phyloP scores from a whole-genome alignment of 2,888 invertebrate genomes.

The Xestoiulus laeticollis region DNA sequence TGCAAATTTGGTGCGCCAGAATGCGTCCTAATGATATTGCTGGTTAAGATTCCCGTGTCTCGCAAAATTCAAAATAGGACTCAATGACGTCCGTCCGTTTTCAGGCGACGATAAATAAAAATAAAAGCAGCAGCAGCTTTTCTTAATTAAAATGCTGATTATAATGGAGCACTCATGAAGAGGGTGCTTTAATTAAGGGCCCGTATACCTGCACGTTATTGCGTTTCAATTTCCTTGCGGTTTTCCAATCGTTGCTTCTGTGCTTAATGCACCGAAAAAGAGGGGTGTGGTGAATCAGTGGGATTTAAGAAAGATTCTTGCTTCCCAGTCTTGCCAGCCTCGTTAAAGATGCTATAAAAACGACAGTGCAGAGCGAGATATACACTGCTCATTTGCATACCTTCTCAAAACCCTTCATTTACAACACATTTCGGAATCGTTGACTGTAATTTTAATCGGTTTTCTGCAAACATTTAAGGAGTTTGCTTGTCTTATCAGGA shows the following conservation, averaged over 20 bases:
- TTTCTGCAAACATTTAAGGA: too few species aligned
- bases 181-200: neutral
- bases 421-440: too few species aligned
- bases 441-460: too few species aligned
- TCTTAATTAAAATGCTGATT: constrained; percentile 10
- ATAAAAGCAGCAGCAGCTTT: neutral
- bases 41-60: neutral
- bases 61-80: neutral
- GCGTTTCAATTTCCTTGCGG: neutral
- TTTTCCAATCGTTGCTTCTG: neutral
- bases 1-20: neutral
- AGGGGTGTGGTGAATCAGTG: neutral
- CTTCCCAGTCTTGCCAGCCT: neutral
- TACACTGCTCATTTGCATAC: neutral
- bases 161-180: neutral
- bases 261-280: neutral
- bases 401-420: neutral
- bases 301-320: neutral
- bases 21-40: neutral
- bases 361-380: neutral
- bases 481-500: too few species aligned
- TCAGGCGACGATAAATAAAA: constrained; percentile 11
- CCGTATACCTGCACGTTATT: neutral
- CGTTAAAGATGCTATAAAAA: neutral
- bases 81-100: neutral